These are phyloP conservation scores for Morus bassanus DNA, from an alignment of 2,797 vertebrate genomes.

Conservation along the genomic window DNA sequence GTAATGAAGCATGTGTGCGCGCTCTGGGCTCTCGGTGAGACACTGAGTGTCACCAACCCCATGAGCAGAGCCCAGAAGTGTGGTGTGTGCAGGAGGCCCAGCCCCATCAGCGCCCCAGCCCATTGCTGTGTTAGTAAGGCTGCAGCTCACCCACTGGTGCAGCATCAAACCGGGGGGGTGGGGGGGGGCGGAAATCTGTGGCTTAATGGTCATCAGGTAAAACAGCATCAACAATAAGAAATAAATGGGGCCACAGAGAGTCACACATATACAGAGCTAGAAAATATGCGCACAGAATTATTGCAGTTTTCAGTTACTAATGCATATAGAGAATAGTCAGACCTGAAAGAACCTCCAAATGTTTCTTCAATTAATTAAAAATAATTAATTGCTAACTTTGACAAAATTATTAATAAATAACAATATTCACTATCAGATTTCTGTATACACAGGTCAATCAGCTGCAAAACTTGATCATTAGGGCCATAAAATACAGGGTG, in stretches of 20 bases:
- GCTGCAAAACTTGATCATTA: not conserved
- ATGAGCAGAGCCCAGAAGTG: not conserved
- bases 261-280: accelerated
- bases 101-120: not conserved
- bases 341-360: accelerated
- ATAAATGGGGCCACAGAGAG: not conserved
- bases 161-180: not conserved
- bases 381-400: not conserved
- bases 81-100: not conserved
- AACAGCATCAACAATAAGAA: not conserved
- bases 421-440: not conserved
- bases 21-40: no score
- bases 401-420: not conserved
- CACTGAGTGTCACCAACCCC: not conserved
- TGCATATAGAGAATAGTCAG: not conserved
- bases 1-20: not conserved
- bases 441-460: not conserved
- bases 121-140: not conserved
- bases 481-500: not conserved
- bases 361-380: not conserved
- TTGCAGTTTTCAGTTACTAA: not conserved
- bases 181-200: not conserved
- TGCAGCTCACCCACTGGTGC: not conserved
- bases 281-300: accelerated
- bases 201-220: not conserved